Percentiles rank a stretch among this genome's conserved stretches.
phyloP scores from a whole-genome alignment of 2,113 vertebrate genomes.

The Hemibates koningsi region DNA sequence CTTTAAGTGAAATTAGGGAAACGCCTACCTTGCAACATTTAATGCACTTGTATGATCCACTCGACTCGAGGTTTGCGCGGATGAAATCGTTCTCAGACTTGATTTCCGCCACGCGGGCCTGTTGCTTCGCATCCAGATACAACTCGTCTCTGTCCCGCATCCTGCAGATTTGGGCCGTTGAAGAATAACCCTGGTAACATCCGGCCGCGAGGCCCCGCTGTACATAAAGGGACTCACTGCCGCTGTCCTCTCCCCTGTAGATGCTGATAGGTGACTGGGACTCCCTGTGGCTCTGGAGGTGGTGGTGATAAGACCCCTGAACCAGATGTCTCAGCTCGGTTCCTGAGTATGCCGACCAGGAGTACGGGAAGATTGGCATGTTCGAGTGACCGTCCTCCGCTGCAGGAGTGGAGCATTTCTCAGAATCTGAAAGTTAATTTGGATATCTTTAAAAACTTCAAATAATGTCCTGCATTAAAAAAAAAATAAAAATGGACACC shows the following conservation, averaged over 20 bases:
- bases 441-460: background rate
- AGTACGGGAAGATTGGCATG: conserved; percentile 78
- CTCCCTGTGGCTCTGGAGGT: conserved; percentile 58
- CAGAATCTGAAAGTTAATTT: conserved; percentile 74
- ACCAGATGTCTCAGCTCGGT: conserved; percentile 81
- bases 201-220: conserved; percentile 42
- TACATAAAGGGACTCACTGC: conserved; percentile 54
- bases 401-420: conserved; percentile 72
- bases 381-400: conserved; percentile 72
- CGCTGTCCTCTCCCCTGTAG: conserved; percentile 68
- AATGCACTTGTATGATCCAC: conserved; percentile 85
- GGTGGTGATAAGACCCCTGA: conserved; percentile 57
- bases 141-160: conserved; percentile 46
- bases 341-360: conserved; percentile 81
- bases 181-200: conserved; percentile 72
- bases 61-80: conserved; percentile 77
- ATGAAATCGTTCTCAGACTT: conserved; percentile 83
- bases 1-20: background rate
- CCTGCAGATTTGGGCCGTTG: conserved; percentile 62
- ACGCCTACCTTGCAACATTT: conserved; percentile 91
- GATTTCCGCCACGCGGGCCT: conserved; percentile 71
- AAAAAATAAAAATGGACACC: background rate
- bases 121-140: conserved; percentile 65
- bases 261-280: conserved; percentile 66
- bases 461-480: background rate